Evolutionary conservation across 2,888 invertebrate genomes (phyloP).

Genomic region (Callimorpha dominula): DNA sequence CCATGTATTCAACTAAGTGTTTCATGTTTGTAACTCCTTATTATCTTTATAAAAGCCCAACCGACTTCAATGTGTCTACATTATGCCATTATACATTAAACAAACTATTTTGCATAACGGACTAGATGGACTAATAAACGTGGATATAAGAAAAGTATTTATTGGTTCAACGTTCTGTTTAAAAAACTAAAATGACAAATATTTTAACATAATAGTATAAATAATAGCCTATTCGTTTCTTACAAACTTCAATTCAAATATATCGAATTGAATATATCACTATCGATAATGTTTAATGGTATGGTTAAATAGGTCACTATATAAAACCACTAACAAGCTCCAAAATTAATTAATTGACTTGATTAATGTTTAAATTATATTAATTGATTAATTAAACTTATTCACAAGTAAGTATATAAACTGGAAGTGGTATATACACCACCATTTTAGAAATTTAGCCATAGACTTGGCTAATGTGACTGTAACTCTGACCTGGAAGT

Average conservation of each 20-base stretch:
- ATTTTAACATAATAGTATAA: background rate
- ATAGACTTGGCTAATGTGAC: no score
- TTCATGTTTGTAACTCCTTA: background rate
- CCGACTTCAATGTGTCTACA: background rate
- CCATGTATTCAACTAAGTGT: background rate
- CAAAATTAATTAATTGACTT: background rate
- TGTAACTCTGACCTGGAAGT: no score
- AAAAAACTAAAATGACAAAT: background rate
- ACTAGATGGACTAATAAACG: background rate
- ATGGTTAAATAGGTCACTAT: background rate
- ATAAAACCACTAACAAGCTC: background rate
- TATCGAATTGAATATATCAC: background rate
- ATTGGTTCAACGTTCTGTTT: background rate
- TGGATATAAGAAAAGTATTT: background rate
- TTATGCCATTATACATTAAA: background rate
- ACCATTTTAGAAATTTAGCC: no score
- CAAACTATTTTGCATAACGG: background rate
- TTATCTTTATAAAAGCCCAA: background rate
- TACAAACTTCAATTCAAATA: background rate
- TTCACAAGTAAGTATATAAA: background rate
- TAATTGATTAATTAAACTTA: background rate
- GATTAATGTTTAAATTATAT: background rate
- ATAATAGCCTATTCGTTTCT: background rate
- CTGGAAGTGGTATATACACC: no score
- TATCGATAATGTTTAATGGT: background rate